Evolutionary conservation across 2,113 vertebrate species (phyloP), one percentile per base, ranked within the genome.

Genomic region (Dromiciops gliroides): DNA sequence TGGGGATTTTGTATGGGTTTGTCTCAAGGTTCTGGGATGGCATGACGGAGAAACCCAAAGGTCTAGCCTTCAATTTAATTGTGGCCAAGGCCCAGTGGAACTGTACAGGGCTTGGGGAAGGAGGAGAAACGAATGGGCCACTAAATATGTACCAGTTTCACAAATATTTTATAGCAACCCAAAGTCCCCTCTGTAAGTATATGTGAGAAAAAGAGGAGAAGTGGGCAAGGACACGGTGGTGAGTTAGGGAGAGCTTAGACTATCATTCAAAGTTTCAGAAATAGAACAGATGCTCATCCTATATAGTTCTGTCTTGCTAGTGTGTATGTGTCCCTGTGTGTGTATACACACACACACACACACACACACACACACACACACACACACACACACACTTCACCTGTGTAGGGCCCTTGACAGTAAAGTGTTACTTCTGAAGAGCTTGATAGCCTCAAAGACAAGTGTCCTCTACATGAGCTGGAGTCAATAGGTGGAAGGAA

Each of bases 41-140:
- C n/a, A 83, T 44, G 67, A 83, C 22, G 37, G 67, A 83, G 67
- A 83, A 23, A 44, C 16, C 19, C 6, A 44, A 83, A 44, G 37
- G 67, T 44, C 7, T 83, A 83, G 67, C n/a, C n/a, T 83, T 44
- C n/a, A 83, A 44, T 44, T 83, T n/a, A 51, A 25, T 91, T 94
- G 93, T 75, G 95, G 67, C 51, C 90, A 90, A 93, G 92, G n/a
- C 11, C 75, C 6, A 2, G 44, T 24, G 24, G 9, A 95, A 96
- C 26, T 90, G 56, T 95, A 93, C 94, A 95, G 92, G 94, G 93
- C 47, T 22, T 14, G 60, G 95, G 50, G 50, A 95, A 51, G 90
- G 90, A 90, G 48, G 96, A 60, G 52, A 1, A 53, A 51, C 89
- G 89, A 94, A 75, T 44, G 19, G n/a, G 67, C 44, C 67, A 23